phyloP scores from a whole-genome alignment of 2,797 vertebrate species.

The Amniataba percoides region DNA sequence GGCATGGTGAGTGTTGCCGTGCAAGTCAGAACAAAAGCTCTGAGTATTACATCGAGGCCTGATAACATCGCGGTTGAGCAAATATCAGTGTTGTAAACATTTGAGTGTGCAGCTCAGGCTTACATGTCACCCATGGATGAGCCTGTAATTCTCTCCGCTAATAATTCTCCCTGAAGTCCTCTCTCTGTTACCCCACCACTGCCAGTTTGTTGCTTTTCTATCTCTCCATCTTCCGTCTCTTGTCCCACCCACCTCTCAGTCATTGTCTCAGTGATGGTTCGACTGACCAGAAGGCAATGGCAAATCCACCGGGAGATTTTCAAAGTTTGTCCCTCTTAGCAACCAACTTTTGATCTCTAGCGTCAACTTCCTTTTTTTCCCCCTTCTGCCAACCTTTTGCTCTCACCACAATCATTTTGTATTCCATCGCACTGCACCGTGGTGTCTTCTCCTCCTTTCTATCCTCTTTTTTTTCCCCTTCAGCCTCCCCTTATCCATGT shows the following conservation, averaged over 20 bases:
- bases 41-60: slow-evolving; percentile 72
- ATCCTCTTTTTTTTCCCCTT: neutral
- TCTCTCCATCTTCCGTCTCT: neutral
- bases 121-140: slow-evolving; percentile 83
- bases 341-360: slow-evolving; percentile 45
- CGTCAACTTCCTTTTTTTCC: slow-evolving; percentile 16
- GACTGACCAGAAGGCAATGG: slow-evolving; percentile 2
- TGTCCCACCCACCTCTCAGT: slow-evolving; percentile 15
- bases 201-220: slow-evolving; percentile 23
- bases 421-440: slow-evolving; percentile 5
- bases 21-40: slow-evolving; percentile 79
- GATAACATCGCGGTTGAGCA: slow-evolving; percentile 77
- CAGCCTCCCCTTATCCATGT: slow-evolving; percentile 50
- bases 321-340: slow-evolving; percentile 36
- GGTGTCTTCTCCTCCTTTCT: slow-evolving; percentile 43
- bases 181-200: slow-evolving; percentile 47
- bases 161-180: slow-evolving; percentile 71
- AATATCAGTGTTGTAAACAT: slow-evolving; percentile 81
- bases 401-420: slow-evolving; percentile 28
- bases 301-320: slow-evolving; percentile 28
- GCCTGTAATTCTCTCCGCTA: slow-evolving; percentile 76
- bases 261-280: slow-evolving; percentile 32
- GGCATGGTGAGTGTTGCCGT: slow-evolving; percentile 65
- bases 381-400: slow-evolving; percentile 39
- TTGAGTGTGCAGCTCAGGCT: slow-evolving; percentile 73